Percentiles rank a stretch among this genome's conserved stretches.
Conservation (phyloP, 1,140 invertebrate genomes). For the Ctenoplectra terminalis region DNA sequence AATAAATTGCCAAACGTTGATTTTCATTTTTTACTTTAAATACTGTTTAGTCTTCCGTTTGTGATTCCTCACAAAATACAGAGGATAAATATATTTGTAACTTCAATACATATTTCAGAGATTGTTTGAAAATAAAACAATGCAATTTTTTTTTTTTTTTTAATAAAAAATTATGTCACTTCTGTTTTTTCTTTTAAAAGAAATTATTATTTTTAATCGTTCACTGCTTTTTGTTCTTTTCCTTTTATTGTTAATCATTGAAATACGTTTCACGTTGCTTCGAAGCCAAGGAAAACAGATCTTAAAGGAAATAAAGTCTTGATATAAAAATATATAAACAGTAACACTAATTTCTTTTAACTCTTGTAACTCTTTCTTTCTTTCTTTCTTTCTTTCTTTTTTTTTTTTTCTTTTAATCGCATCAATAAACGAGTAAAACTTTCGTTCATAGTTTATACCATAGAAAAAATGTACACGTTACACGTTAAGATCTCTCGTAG, state of each 20-base stretch:
- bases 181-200: not conserved
- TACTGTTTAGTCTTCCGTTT: not conserved
- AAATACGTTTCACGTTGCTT: not conserved
- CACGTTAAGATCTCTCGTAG: not conserved
- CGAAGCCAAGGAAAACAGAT: slow-evolving; percentile 1
- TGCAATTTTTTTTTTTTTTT: not conserved
- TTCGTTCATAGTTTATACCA: not conserved
- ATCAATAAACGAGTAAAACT: slow-evolving; percentile 20
- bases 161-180: not conserved
- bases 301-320: slow-evolving; percentile 34
- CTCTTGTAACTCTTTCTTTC: not conserved
- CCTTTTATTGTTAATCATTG: not conserved
- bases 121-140: slow-evolving; percentile 2
- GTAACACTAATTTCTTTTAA: slow-evolving; percentile 26
- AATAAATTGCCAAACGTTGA: slow-evolving; percentile 1
- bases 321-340: slow-evolving; percentile 55
- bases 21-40: slow-evolving; percentile 2
- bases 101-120: not conserved
- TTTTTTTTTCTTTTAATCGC: not conserved
- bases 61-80: not conserved
- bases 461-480: slow-evolving; percentile 36
- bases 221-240: not conserved
- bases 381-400: not conserved
- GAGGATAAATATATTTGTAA: not conserved
- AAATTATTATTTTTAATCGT: not conserved